Base-by-base conservation (phyloP, 2,113 vertebrate genomes). In the Phasianus colchicus region DNA sequence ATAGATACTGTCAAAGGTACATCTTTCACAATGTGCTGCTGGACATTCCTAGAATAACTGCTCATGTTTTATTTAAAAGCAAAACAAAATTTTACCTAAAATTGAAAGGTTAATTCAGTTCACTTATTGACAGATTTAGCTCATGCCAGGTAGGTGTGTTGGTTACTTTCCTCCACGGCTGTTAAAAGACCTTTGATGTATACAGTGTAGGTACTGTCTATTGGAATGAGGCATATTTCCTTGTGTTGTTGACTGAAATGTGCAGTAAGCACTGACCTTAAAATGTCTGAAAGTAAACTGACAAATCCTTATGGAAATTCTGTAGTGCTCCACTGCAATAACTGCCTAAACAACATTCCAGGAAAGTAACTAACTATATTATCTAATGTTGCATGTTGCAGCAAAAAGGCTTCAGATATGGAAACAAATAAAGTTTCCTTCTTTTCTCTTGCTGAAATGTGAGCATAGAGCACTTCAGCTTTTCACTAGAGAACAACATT, bases 391-490 rank as follows among this genome's bases (percentile, higher is more conserved):
- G 36, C 10, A 29, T 55, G 30, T 27, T 82, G 47, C 38, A 65
- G n/a, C 13, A 47, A 45, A 76, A 76, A 48, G 30, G 3, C 9
- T 71, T 76, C 70, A 42, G 40, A 10, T 66, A 55, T 12, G 18
- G 32, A 42, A 81, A 58, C 3, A 22, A 21, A 17, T 34, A 38
- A 88, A 50, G 32, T 13, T 10, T 64, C 32, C 27, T 70, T 20
- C 27, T 32, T 75, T 20, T 84, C 36, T 66, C 16, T 69, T 57
- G 45, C 10, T 77, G 50, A 65, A 76, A 86, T 34, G 34, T 6
- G 45, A 0, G 2, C 0, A 2, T 42, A 24, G 9, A 38, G 6
- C 11, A 75, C 6, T 42, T 83, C 27, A 65, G 2, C 1, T 72
- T 52, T 79, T 84, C 42, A 73, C 48, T 20, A 24, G 22, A 11